phyloP scores from a whole-genome alignment of 2,888 invertebrate species.

The Nephrotoma appendiculata region DNA sequence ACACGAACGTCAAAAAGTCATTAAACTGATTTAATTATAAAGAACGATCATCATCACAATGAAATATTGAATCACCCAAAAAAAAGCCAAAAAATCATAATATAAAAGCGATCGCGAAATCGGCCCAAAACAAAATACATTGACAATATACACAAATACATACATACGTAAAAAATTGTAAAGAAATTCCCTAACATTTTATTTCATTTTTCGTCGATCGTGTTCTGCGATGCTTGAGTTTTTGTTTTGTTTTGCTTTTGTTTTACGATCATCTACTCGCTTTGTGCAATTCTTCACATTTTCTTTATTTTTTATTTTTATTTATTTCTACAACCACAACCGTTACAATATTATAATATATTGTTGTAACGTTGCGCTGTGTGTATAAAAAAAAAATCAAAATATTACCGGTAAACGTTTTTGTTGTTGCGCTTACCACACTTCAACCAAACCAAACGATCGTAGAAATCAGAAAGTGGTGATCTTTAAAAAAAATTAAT shows the following conservation, averaged over 20 bases:
- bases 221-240: neutral
- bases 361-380: neutral
- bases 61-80: neutral
- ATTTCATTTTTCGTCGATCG: neutral
- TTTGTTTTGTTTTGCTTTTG: neutral
- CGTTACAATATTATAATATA: neutral
- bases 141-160: too few species aligned
- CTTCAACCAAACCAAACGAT: neutral
- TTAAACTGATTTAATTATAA: neutral
- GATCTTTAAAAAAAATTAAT: neutral
- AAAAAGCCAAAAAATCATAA: neutral
- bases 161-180: neutral
- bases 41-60: neutral
- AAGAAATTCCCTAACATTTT: neutral
- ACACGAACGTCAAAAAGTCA: neutral
- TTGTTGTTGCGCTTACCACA: neutral
- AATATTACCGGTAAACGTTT: neutral
- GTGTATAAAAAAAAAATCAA: neutral
- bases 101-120: neutral
- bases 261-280: neutral
- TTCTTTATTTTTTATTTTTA: neutral
- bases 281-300: neutral
- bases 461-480: neutral
- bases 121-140: neutral
- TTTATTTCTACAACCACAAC: neutral